Evolutionary conservation across 2,888 invertebrate species (phyloP).

Genomic region (Zonitis immaculata): DNA sequence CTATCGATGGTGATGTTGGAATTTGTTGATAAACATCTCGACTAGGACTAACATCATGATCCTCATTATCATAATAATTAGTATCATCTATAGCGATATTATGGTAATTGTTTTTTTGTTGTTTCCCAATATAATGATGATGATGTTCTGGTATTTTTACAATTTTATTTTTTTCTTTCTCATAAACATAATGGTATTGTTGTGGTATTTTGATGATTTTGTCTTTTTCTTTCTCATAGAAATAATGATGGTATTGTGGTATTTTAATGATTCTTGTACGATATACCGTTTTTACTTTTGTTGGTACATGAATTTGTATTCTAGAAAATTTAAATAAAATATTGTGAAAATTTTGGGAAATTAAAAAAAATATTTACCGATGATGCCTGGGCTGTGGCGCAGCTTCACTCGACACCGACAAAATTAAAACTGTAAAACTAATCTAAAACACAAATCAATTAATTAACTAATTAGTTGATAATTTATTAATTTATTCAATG

Average conservation of each 20-base stretch:
- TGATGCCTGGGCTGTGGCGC: conserved; percentile 1
- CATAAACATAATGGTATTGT: conserved; percentile 44
- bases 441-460: conserved; percentile 6
- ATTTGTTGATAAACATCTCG: conserved; percentile 3
- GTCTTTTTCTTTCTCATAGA: conserved; percentile 41
- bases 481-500: neutral
- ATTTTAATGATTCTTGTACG: conserved; percentile 45
- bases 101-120: conserved; percentile 6
- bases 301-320: conserved; percentile 43
- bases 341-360: no score
- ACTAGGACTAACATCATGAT: neutral
- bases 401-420: neutral
- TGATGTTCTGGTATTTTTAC: conserved; percentile 25
- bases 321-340: no score
- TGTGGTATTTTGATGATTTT: conserved; percentile 30
- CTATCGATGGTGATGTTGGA: neutral
- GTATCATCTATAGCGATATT: no score
- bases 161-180: conserved; percentile 38
- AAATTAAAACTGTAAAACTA: conserved; percentile 1
- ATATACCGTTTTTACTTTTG: conserved; percentile 42
- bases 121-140: conserved; percentile 17
- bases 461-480: neutral
- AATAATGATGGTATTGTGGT: conserved; percentile 45
- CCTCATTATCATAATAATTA: conserved; percentile 3
- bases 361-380: conserved; percentile 6